These are phyloP conservation scores for Odontamblyopus rebecca DNA, from an alignment of 2,797 vertebrate species.

Conservation along the genomic window DNA sequence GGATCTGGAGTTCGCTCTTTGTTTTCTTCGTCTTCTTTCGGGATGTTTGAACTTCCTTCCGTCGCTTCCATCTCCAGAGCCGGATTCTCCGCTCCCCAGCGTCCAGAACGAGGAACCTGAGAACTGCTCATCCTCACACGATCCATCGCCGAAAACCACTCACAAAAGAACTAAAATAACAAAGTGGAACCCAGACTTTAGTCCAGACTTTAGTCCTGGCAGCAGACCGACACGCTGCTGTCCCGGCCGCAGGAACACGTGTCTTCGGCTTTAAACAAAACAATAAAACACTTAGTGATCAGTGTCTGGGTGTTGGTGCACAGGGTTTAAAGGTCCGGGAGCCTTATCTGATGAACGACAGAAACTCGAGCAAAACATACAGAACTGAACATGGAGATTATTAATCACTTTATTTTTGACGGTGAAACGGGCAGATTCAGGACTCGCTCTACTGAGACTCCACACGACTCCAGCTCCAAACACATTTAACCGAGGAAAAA, in stretches of 20 bases:
- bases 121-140: neutral
- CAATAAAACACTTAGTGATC: neutral
- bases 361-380: neutral
- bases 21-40: neutral
- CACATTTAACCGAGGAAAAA: too few relatives aligned
- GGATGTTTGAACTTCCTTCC: neutral
- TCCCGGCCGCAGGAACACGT: neutral
- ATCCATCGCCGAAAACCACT: neutral
- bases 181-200: neutral
- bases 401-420: too few relatives aligned
- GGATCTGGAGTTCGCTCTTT: neutral
- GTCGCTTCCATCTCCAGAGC: slow-evolving; percentile 61
- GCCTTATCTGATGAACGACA: neutral
- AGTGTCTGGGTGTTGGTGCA: neutral
- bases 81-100: slow-evolving; percentile 26
- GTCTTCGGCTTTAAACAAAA: neutral
- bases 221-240: too few relatives aligned
- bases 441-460: too few relatives aligned
- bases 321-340: neutral
- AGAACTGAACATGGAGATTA: neutral
- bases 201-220: neutral
- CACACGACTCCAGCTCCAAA: too few relatives aligned
- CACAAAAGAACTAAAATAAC: neutral
- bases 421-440: too few relatives aligned
- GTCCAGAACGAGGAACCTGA: neutral